Base-by-base conservation (phyloP, 2,113 vertebrate genomes). In the Rutilus rutilus region DNA sequence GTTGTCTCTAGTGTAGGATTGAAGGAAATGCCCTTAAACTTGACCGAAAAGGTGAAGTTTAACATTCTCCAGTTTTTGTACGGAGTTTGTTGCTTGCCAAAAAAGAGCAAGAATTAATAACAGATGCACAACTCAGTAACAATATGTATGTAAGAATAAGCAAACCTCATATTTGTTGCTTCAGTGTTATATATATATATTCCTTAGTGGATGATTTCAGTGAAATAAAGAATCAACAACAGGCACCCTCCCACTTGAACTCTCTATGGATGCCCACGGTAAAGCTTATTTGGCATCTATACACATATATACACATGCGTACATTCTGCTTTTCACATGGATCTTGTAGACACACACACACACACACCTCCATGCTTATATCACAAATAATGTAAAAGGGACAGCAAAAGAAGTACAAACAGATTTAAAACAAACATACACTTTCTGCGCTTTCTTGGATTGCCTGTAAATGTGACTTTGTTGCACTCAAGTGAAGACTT, bases 401-500 rank as follows among this genome's bases (percentile, higher is more conserved):
- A 59, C 27, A 42, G 54, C 60, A 60, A 60, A 78, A 78, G 30
- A 78, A 57, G 45, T 57, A 57, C 27, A 77, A 30, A n/a, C 17
- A 25, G 23, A 45, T 67, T 45, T 39, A 27, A 65, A 50, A 82
- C 71, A 83, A 59, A 57, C 59, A 84, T 39, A 62, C 47, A 81
- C 81, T 25, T 89, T 78, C 69, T n/a, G 23, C 10, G 4, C 30
- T 47, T 62, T 78, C 82, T 71, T 84, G 54, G 83, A 75, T 81
- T 75, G 45, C 86, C 67, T 80, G 78, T 39, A 17, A 45, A 64
- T n/a, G 21, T 21, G 3, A 42, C 50, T 60, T 14, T 86, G 57
- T 89, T 82, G 91, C 50, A 87, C 67, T 86, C 89, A n/a, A 15
- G 85, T 83, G 30, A 84, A 21, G 14, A 91, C 64, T 50, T 69